A percentile compares a stretch with the other conserved stretches of the same genome.
These are phyloP conservation scores for Mesitornis unicolor DNA, from an alignment of 2,113 vertebrate genomes.

Conservation along the genomic window DNA sequence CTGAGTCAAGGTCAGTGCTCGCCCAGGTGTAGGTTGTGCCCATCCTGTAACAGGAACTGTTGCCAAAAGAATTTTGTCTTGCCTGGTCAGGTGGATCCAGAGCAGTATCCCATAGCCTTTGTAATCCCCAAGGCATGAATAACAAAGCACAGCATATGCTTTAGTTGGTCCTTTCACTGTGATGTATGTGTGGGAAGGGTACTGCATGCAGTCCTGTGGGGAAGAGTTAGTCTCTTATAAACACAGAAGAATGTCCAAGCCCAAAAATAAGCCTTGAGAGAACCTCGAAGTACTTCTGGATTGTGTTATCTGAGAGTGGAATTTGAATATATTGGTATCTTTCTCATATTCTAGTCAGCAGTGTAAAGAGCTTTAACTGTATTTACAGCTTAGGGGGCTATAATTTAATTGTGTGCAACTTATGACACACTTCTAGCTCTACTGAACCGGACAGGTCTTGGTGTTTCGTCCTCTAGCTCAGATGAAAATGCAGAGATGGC, in stretches of 20 bases:
- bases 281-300: background rate
- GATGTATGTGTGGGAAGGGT: background rate
- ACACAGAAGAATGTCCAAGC: background rate
- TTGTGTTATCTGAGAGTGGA: background rate
- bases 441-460: background rate
- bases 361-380: background rate
- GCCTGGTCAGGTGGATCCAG: background rate
- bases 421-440: background rate
- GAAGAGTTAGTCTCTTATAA: background rate
- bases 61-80: background rate
- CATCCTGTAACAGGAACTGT: background rate
- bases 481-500: background rate
- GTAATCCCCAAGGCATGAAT: background rate
- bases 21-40: background rate
- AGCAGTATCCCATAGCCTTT: background rate
- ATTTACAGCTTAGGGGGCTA: background rate
- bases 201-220: background rate
- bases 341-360: background rate
- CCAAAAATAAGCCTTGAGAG: background rate
- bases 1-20: background rate
- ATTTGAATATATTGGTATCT: background rate
- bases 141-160: background rate
- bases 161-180: background rate
- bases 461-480: background rate
- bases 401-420: background rate